A percentile compares a stretch with the other conserved stretches of the same genome.
These are phyloP conservation scores for Dicaeum eximium DNA, from an alignment of 2,113 vertebrate species.

Conservation along the genomic window DNA sequence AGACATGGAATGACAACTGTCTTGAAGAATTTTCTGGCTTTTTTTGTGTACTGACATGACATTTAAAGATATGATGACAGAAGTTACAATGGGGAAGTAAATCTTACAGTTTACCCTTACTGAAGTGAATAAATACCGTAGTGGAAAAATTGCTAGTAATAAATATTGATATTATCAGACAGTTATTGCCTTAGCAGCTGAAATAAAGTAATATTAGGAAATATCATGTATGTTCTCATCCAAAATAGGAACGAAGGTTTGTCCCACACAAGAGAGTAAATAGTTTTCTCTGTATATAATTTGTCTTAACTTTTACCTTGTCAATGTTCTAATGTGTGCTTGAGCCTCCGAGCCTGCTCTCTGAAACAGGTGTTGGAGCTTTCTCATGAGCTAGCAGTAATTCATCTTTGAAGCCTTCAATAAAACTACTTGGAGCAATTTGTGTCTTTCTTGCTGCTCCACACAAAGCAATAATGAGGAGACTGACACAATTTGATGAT, in stretches of 20 bases:
- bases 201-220: not conserved
- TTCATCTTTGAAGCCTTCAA: constrained; percentile 40
- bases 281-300: not conserved
- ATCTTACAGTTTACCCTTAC: not conserved
- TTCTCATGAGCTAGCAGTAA: not conserved
- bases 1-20: not conserved
- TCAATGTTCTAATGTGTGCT: not conserved
- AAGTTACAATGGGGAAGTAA: not conserved
- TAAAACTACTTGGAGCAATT: constrained; percentile 49
- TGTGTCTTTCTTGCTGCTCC: constrained; percentile 26
- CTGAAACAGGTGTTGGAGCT: not conserved
- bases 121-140: not conserved
- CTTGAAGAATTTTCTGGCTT: not conserved
- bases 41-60: not conserved
- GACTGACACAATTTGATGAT: constrained; percentile 31
- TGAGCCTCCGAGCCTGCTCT: accelerated
- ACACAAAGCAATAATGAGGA: constrained; percentile 61
- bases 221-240: not conserved
- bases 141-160: not conserved
- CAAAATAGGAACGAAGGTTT: not conserved
- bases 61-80: not conserved
- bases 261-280: not conserved
- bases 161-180: not conserved
- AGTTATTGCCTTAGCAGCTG: not conserved
- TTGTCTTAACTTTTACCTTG: not conserved